Percentiles rank a stretch among this genome's conserved stretches.
phyloP scores from a whole-genome alignment of 2,797 vertebrate species.

The Peromyscus aztecus region DNA sequence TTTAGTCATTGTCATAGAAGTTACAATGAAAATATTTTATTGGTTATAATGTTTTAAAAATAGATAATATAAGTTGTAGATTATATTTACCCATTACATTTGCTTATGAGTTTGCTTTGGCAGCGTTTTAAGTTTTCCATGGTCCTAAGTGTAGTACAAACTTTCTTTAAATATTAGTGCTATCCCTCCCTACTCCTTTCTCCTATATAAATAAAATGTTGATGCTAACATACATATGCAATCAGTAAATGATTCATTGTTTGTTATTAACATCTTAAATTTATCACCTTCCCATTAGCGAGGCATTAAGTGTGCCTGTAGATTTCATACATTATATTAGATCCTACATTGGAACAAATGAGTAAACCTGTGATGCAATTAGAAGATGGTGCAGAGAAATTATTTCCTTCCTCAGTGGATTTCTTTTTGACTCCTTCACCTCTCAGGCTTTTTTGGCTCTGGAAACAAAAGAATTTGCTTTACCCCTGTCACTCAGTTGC shows the following conservation, averaged over 20 bases:
- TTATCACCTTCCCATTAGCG: not conserved
- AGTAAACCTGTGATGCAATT: not conserved
- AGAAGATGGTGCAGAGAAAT: not conserved
- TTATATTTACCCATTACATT: not conserved
- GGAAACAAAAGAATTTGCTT: conserved; percentile 51
- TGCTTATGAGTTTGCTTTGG: not conserved
- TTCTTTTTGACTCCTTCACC: conserved; percentile 39
- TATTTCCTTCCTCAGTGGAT: not conserved
- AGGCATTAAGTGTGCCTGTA: not conserved
- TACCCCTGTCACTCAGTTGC: not conserved
- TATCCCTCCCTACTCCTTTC: not conserved
- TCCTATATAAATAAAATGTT: not conserved
- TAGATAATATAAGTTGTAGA: not conserved
- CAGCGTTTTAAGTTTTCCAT: not conserved
- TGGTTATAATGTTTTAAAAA: not conserved
- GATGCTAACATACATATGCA: not conserved
- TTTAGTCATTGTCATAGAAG: conserved; percentile 3
- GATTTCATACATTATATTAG: not conserved
- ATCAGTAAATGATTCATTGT: not conserved
- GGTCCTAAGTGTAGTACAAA: not conserved
- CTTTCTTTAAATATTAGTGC: not conserved
- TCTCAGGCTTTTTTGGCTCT: not conserved
- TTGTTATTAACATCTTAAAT: not conserved
- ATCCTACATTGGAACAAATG: not conserved
- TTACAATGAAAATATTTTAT: not conserved